A percentile compares a stretch with the other conserved stretches of the same genome.
These are phyloP conservation scores for Athalia rosae DNA, from an alignment of 2,888 invertebrate genomes.

Conservation along the genomic window DNA sequence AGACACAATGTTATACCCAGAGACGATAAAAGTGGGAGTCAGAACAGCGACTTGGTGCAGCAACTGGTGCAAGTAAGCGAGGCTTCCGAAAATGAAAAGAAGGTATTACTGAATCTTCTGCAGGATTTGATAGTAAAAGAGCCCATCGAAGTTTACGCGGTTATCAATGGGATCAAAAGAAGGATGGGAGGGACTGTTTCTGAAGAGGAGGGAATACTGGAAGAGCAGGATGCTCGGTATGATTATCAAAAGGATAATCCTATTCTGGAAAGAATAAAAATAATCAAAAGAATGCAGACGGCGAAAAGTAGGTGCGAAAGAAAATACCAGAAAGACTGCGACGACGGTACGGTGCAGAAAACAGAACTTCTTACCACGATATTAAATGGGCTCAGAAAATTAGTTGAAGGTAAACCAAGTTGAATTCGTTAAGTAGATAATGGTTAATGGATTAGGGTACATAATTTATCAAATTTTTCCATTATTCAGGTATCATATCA, in stretches of 20 bases:
- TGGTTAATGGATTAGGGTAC: too few relatives aligned
- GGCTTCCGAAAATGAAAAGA: conserved; percentile 49
- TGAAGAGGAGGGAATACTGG: background rate
- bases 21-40: conserved; percentile 33
- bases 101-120: conserved; percentile 51
- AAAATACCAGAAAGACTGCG: conserved; percentile 51
- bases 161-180: conserved; percentile 5
- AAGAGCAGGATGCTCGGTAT: conserved; percentile 43
- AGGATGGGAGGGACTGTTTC: background rate
- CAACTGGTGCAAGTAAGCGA: conserved; percentile 50
- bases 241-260: conserved; percentile 52
- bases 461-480: too few relatives aligned
- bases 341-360: conserved; percentile 41
- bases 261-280: conserved; percentile 48
- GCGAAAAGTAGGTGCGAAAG: conserved; percentile 35
- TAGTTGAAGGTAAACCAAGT: conserved; percentile 36
- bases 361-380: conserved; percentile 50
- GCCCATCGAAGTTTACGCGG: conserved; percentile 39
- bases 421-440: background rate
- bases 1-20: conserved; percentile 35
- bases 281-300: conserved; percentile 44
- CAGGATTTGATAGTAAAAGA: conserved; percentile 49
- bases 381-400: conserved; percentile 50
- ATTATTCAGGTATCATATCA: too few relatives aligned
- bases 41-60: conserved; percentile 44